Percentiles rank a stretch among this genome's conserved stretches.
phyloP scores from a whole-genome alignment of 2,797 vertebrate genomes.

The Eremophila alpestris region DNA sequence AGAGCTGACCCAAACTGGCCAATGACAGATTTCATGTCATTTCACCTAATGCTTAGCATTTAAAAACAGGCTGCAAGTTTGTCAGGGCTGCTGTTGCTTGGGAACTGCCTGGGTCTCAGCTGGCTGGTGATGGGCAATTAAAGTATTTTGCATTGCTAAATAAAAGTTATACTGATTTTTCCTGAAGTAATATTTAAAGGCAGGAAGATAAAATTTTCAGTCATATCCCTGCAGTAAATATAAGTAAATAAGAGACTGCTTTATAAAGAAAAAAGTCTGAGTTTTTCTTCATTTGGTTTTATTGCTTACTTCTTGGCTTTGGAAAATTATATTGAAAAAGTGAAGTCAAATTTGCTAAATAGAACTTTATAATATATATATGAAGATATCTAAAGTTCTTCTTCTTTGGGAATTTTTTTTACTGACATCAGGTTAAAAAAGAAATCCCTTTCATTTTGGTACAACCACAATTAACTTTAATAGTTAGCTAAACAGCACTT shows the following conservation, averaged over 20 bases:
- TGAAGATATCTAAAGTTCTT: neutral
- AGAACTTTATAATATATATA: neutral
- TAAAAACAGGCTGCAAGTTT: neutral
- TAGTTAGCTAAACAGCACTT: constrained; percentile 58
- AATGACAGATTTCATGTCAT: neutral
- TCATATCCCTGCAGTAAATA: neutral
- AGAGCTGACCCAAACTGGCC: neutral
- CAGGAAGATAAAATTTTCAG: neutral
- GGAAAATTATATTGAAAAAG: neutral
- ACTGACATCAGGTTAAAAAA: constrained; percentile 25
- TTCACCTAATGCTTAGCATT: neutral
- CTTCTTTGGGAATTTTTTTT: neutral
- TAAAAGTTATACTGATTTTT: neutral
- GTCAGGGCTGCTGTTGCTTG: neutral
- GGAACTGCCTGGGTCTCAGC: neutral
- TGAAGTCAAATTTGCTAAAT: neutral
- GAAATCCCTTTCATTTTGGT: constrained; percentile 49
- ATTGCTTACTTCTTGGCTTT: neutral
- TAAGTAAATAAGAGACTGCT: neutral
- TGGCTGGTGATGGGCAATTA: neutral
- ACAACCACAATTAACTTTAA: constrained; percentile 47
- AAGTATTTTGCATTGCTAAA: neutral
- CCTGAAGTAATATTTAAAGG: neutral
- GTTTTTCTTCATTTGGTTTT: neutral
- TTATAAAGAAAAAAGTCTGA: neutral